These are phyloP conservation scores for Drosophila sulfurigaster DNA, from an alignment of 1,140 invertebrate genomes.

Conservation along the genomic window DNA sequence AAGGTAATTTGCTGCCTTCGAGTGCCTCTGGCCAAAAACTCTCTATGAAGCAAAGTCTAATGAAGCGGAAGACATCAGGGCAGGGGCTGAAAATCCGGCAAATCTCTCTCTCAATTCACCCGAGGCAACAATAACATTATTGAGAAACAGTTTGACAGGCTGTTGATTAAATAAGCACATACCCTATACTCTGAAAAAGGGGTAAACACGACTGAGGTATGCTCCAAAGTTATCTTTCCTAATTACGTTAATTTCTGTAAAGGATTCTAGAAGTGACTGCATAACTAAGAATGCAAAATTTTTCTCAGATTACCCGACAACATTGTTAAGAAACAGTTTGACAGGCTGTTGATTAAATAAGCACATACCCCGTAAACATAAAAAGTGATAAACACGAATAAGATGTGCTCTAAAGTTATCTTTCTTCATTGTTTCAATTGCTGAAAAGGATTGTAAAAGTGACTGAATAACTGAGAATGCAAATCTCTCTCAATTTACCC, in stretches of 20 bases:
- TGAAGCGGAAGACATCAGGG: conserved; percentile 56
- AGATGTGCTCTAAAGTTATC: no score
- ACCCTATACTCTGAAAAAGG: not conserved
- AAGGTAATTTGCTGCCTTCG: conserved; percentile 63
- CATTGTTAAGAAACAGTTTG: conserved; percentile 27
- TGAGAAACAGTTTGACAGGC: conserved; percentile 25
- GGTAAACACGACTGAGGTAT: no score
- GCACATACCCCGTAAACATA: conserved; percentile 22
- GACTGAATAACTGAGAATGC: no score
- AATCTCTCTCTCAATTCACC: not conserved
- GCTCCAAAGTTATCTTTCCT: no score
- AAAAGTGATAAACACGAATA: no score
- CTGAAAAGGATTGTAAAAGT: no score
- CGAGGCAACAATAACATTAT: conserved; percentile 20
- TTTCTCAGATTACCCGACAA: no score
- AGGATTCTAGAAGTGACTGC: no score
- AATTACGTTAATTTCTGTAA: no score
- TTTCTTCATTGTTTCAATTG: no score
- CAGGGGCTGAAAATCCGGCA: not conserved
- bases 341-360: conserved; percentile 35
- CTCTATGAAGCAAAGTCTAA: conserved; percentile 47
- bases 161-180: conserved; percentile 39
- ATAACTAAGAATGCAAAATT: no score
- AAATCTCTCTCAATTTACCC: no score
- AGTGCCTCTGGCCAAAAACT: conserved; percentile 31